phyloP scores from a whole-genome alignment of 2,888 invertebrate species.

The Parasteatoda lunata region DNA sequence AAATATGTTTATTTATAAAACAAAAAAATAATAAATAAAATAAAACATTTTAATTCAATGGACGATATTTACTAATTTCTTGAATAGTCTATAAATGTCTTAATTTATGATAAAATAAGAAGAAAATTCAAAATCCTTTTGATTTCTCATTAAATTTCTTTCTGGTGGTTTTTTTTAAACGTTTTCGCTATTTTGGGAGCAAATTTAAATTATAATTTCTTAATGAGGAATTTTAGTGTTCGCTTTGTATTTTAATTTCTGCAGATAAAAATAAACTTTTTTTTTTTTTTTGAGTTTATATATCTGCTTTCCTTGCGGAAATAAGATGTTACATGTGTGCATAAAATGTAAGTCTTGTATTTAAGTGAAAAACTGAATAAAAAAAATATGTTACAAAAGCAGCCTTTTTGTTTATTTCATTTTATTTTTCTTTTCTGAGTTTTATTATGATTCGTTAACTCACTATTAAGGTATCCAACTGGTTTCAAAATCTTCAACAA shows the following conservation, averaged over 20 bases:
- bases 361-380: conserved; percentile 68
- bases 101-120: too few relatives aligned
- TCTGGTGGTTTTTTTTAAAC: too few relatives aligned
- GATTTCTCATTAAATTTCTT: too few relatives aligned
- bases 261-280: conserved; percentile 20
- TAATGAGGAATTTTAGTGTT: conserved; percentile 45
- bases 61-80: too few relatives aligned
- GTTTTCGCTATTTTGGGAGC: conserved; percentile 1
- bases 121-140: too few relatives aligned
- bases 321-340: conserved; percentile 65
- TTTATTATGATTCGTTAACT: too few relatives aligned
- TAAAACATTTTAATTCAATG: background rate
- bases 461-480: too few relatives aligned
- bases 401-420: background rate
- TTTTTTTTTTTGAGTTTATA: conserved; percentile 14
- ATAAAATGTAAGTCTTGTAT: conserved; percentile 68
- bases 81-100: too few relatives aligned
- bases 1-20: background rate
- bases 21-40: background rate
- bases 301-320: conserved; percentile 11
- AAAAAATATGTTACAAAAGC: conserved; percentile 59
- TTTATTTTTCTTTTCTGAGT: background rate
- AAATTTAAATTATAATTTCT: conserved; percentile 36
- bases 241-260: conserved; percentile 45
- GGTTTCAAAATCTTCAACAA: too few relatives aligned